Conservation (phyloP, 53 echinoderm and acorn worm genomes). For the Echinarachnius parma region DNA sequence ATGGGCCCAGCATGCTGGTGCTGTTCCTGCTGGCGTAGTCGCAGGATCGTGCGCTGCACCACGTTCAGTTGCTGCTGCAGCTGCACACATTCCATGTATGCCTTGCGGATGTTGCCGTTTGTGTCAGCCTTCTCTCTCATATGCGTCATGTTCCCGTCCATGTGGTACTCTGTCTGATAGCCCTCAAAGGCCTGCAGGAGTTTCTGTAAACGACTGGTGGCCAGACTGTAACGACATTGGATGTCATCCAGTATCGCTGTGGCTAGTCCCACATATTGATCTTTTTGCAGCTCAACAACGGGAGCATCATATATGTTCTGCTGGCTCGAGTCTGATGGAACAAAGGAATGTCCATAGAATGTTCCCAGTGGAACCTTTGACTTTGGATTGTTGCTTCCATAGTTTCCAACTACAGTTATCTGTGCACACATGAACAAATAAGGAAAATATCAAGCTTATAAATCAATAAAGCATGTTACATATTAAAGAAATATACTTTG, state of each 20-base stretch:
- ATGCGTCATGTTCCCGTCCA: conserved; percentile 32
- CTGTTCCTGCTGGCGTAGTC: conserved; percentile 66
- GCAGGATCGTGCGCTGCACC: conserved; percentile 54
- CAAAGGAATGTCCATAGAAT: conserved; percentile 94
- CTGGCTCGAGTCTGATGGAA: conserved; percentile 26
- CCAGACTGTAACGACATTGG: conserved; percentile 87
- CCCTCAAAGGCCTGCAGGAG: conserved; percentile 52
- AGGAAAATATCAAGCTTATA: background rate
- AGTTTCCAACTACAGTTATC: conserved; percentile 97
- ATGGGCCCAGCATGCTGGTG: conserved; percentile 38
- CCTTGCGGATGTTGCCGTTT: conserved; percentile 61
- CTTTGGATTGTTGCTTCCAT: conserved; percentile 89
- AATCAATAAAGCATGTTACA: background rate
- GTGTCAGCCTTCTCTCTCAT: conserved; percentile 42
- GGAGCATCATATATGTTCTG: conserved; percentile 27
- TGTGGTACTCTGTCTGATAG: conserved; percentile 38
- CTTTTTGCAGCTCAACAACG: conserved; percentile 55
- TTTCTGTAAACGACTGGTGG: conserved; percentile 75
- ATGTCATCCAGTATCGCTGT: conserved; percentile 86
- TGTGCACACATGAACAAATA: conserved; percentile 29
- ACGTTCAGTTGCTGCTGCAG: conserved; percentile 83
- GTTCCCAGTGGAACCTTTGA: conserved; percentile 94
- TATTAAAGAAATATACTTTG: background rate
- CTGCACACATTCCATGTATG: conserved; percentile 76
- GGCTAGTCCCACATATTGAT: conserved; percentile 77